phyloP scores from a whole-genome alignment of 2,113 vertebrate species.

The Rhinopithecus roxellana region DNA sequence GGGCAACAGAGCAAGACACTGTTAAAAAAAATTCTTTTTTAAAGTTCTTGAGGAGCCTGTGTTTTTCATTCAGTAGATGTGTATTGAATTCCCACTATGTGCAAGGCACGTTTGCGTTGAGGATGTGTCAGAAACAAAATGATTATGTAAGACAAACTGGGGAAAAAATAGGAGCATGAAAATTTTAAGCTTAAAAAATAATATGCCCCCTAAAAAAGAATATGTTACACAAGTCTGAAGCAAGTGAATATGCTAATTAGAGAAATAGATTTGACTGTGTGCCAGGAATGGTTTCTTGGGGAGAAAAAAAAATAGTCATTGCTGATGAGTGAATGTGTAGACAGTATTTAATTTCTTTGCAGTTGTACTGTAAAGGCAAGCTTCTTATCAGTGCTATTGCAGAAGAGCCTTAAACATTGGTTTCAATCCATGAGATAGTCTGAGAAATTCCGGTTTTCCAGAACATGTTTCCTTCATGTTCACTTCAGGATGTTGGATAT shows the following conservation, averaged over 20 bases:
- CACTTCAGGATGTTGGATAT: neutral
- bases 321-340: neutral
- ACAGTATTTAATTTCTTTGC: conserved; percentile 21
- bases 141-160: neutral
- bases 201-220: neutral
- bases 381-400: neutral
- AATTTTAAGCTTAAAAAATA: conserved; percentile 42
- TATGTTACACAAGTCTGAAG: neutral
- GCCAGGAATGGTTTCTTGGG: neutral
- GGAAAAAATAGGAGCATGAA: conserved; percentile 6
- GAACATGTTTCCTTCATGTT: neutral
- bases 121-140: conserved; percentile 39
- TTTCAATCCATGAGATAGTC: neutral
- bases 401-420: neutral
- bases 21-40: too few relatives aligned
- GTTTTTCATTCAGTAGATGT: neutral
- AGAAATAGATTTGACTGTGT: conserved; percentile 24
- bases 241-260: neutral
- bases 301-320: neutral
- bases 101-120: neutral
- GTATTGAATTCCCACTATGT: neutral
- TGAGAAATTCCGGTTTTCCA: conserved; percentile 13
- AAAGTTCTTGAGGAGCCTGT: conserved; percentile 7
- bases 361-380: conserved; percentile 9
- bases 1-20: too few relatives aligned